Evolutionary conservation across 1,140 invertebrate species (phyloP).

Genomic region (Zaprionus ghesquierei): DNA sequence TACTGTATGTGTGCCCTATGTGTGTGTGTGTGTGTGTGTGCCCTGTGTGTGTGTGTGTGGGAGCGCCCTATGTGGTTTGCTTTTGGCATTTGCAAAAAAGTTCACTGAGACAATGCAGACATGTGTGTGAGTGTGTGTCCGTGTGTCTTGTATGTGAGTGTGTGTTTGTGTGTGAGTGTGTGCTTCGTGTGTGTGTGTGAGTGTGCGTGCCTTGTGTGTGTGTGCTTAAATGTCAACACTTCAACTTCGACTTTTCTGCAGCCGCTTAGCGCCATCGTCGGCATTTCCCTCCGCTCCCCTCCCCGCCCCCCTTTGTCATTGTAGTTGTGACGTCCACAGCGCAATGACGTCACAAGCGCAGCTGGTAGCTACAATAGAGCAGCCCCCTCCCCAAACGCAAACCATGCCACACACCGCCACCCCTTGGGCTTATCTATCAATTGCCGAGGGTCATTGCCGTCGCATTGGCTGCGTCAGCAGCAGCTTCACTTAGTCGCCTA

Average conservation of each 20-base stretch:
- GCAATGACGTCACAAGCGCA: slow-evolving; percentile 36
- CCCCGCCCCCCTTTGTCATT: slow-evolving; percentile 15
- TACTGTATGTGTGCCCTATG: not conserved
- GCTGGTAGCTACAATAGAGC: not conserved
- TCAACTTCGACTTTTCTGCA: slow-evolving; percentile 78
- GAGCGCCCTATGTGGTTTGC: slow-evolving; percentile 7
- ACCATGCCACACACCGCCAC: not conserved
- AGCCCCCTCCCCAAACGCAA: not conserved
- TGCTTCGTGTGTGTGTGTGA: slow-evolving; percentile 18
- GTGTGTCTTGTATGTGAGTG: slow-evolving; percentile 19
- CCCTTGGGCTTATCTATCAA: slow-evolving; percentile 53
- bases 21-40: slow-evolving; percentile 1
- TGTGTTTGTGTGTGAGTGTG: slow-evolving; percentile 14
- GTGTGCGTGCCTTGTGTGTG: slow-evolving; percentile 6
- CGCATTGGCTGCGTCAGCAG: slow-evolving; percentile 49
- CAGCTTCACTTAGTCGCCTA: not conserved
- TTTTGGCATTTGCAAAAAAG: slow-evolving; percentile 51
- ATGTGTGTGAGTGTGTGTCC: slow-evolving; percentile 11
- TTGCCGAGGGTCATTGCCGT: slow-evolving; percentile 61
- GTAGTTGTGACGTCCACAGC: slow-evolving; percentile 55
- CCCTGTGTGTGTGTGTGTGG: not conserved
- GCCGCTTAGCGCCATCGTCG: not conserved
- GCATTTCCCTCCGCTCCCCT: no score
- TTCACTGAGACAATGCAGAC: slow-evolving; percentile 44
- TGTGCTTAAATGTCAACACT: slow-evolving; percentile 76